phyloP scores from a whole-genome alignment of 1,140 invertebrate genomes.

The Ridgeia piscesae region DNA sequence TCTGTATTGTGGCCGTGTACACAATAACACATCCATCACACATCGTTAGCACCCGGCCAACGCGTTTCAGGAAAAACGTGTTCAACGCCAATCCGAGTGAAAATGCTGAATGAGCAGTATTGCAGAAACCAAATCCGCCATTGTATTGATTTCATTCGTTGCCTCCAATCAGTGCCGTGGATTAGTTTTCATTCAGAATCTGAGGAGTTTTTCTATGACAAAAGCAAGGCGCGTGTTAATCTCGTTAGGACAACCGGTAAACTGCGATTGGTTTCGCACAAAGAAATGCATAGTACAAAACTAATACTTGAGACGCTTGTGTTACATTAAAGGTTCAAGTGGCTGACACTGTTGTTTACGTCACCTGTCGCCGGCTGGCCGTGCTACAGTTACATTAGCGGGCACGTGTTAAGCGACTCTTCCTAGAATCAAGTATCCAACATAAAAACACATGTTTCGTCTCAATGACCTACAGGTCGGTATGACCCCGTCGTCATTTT shows the following conservation, averaged over 20 bases:
- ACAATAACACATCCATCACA: too few relatives aligned
- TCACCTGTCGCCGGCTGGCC: not conserved
- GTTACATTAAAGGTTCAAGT: not conserved
- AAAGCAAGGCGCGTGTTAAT: too few relatives aligned
- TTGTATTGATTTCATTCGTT: too few relatives aligned
- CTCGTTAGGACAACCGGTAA: not conserved
- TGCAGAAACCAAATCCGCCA: too few relatives aligned
- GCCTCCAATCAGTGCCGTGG: too few relatives aligned
- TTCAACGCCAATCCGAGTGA: too few relatives aligned
- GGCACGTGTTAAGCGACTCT: not conserved
- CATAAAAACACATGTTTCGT: not conserved
- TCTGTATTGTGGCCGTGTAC: too few relatives aligned
- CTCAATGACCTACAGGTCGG: not conserved
- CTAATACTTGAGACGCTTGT: not conserved
- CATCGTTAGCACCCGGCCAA: too few relatives aligned
- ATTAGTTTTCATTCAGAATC: too few relatives aligned
- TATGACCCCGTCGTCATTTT: not conserved
- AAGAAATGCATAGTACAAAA: not conserved
- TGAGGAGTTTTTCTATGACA: too few relatives aligned
- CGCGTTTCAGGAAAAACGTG: too few relatives aligned
- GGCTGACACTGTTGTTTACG: not conserved
- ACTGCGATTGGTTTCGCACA: not conserved
- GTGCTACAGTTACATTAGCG: not conserved
- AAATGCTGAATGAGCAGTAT: too few relatives aligned
- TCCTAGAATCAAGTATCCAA: not conserved